Base-by-base conservation (phyloP, 2,797 vertebrate species). In the Xyrichtys novacula region DNA sequence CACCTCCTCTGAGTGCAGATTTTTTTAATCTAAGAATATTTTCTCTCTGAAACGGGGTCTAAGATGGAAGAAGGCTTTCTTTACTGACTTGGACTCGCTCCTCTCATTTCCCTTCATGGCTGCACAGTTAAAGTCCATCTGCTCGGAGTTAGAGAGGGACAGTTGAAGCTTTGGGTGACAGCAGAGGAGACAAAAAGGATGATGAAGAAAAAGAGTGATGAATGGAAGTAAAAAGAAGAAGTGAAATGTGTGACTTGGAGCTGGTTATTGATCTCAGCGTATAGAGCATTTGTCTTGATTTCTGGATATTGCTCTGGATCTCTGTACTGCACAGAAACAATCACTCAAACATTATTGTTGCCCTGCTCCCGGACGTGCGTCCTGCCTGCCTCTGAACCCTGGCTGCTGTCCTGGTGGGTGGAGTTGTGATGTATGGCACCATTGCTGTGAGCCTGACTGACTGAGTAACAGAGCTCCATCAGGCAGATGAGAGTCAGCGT, bases 401-500 rank as follows among this genome's bases (percentile, higher is more conserved):
- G 15, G 14, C 63, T 16, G 2, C n/a, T 15, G 43, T 22, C 38
- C 58, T 52, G 49, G 78, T 80, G 81, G 81, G 81, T 31, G 81
- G 79, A 83, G 72, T 76, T 65, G 68, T 83, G 64, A 78, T 72
- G 60, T 67, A 76, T 79, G 62, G 49, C 36, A 5, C 47, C 38
- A 22, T 56, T 65, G 1, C 53, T 14, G 53, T 4, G 43, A 64
- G 36, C 34, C 65, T 48, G 16, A 5, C 65, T 48, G 16, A 5
- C 47, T 43, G 26, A 65, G 56, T n/a, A 48, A 47, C 43, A 58
- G 31, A 58, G 57, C 70, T 53, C 43, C 26, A 36, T 42, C 34
- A 65, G 38, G 48, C 67, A 71, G 70, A 77, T 52, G 62, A 73
- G 72, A 76, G 38, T 20, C 71, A 66, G 67, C 48, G 12, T 65